A percentile compares a stretch with the other conserved stretches of the same genome.
Evolutionary conservation across 2,888 invertebrate genomes (phyloP).

Genomic region (Choristoneura rosaceana): DNA sequence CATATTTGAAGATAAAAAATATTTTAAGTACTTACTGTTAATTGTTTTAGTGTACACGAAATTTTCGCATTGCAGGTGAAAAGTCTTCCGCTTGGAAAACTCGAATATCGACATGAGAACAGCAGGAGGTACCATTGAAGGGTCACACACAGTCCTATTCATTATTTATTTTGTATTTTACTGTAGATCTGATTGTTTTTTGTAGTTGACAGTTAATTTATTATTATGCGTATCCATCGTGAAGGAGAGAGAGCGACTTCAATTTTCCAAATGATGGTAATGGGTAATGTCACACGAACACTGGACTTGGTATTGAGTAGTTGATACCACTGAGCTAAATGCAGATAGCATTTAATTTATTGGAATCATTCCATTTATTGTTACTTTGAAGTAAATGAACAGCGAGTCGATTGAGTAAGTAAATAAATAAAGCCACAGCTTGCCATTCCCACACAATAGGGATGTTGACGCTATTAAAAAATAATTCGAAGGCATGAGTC

Average conservation of each 20-base stretch:
- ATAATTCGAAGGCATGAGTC: too few species aligned
- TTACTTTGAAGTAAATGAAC: too few species aligned
- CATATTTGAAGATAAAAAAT: background rate
- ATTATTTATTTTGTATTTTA: conserved; percentile 62
- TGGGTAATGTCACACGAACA: too few species aligned
- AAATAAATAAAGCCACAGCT: too few species aligned
- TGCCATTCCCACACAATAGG: too few species aligned
- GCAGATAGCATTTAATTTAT: too few species aligned
- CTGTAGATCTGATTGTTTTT: conserved; percentile 73
- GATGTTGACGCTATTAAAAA: too few species aligned
- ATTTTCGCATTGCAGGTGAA: conserved; percentile 64
- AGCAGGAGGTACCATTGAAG: conserved; percentile 45
- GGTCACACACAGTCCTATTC: conserved; percentile 54
- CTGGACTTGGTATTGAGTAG: too few species aligned
- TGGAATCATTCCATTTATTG: too few species aligned
- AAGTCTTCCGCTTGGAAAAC: conserved; percentile 81
- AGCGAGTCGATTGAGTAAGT: too few species aligned
- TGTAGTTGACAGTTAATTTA: conserved; percentile 62
- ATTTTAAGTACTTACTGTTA: background rate
- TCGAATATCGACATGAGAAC: conserved; percentile 82
- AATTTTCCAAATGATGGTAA: background rate
- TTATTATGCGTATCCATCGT: conserved; percentile 37
- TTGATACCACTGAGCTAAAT: too few species aligned
- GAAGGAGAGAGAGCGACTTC: background rate
- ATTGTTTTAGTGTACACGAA: background rate